phyloP scores from a whole-genome alignment of 2,888 invertebrate genomes.

The Hymenopus coronatus region DNA sequence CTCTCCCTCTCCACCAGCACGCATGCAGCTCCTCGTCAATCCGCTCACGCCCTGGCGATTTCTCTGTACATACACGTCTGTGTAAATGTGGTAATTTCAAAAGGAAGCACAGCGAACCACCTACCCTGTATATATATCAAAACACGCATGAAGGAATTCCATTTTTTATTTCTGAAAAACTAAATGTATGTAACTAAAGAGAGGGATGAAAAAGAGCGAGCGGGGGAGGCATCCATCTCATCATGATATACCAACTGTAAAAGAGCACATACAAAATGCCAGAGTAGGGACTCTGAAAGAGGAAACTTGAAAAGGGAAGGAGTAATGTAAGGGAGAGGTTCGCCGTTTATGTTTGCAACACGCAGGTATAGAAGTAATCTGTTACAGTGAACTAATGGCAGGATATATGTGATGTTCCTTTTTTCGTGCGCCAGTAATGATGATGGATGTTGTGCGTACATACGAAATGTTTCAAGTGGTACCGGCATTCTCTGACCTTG shows the following conservation, averaged over 20 bases:
- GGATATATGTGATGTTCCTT: neutral
- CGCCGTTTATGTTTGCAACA: neutral
- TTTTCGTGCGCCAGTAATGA: neutral
- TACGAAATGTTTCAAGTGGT: neutral
- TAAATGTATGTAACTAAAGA: slow-evolving; percentile 3
- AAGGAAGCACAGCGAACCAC: slow-evolving; percentile 2
- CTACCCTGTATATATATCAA: slow-evolving; percentile 2
- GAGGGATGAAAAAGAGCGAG: neutral
- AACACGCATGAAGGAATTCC: neutral
- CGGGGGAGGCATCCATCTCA: neutral
- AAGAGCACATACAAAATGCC: neutral
- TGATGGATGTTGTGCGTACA: neutral
- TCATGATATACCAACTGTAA: slow-evolving; percentile 2
- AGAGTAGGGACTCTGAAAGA: neutral
- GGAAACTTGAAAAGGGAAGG: neutral
- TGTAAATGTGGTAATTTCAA: slow-evolving; percentile 19
- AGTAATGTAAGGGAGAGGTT: neutral
- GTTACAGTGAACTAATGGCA: neutral
- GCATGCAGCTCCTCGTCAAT: neutral
- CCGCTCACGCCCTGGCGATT: slow-evolving; percentile 14
- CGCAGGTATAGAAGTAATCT: neutral
- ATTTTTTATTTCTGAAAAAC: slow-evolving; percentile 14
- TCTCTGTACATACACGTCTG: neutral
- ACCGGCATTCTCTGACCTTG: neutral
- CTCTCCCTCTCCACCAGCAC: neutral